phyloP scores from a whole-genome alignment of 2,797 vertebrate species.

The Hephaestus fuliginosus region DNA sequence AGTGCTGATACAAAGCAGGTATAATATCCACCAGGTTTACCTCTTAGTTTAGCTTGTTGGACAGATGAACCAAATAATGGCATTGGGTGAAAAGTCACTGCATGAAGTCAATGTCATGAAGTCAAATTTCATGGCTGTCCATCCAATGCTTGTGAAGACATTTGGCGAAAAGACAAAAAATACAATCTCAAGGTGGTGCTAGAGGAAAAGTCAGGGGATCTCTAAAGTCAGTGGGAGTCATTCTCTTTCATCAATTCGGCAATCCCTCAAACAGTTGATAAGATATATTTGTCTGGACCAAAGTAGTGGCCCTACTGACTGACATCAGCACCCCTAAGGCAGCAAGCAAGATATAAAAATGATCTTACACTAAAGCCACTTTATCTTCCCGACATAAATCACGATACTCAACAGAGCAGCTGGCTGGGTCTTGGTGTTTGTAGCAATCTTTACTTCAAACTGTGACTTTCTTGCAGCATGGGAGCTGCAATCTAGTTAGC shows the following conservation, averaged over 20 bases:
- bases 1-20: not conserved
- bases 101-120: not conserved
- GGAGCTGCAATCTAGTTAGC: constrained; percentile 14
- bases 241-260: too few species aligned
- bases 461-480: constrained; percentile 4
- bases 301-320: not conserved
- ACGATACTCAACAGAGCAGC: not conserved
- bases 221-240: not conserved
- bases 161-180: not conserved
- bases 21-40: not conserved
- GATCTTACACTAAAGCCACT: not conserved
- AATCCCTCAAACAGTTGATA: not conserved
- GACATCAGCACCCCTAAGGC: not conserved
- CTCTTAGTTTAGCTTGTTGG: not conserved
- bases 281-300: not conserved
- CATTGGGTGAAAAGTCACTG: not conserved
- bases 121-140: not conserved
- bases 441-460: constrained; percentile 7
- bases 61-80: not conserved
- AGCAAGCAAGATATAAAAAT: not conserved
- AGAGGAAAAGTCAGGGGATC: not conserved
- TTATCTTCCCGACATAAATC: not conserved
- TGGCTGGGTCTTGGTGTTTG: not conserved
- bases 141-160: not conserved
- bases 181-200: not conserved